These are phyloP conservation scores for Galendromus occidentalis DNA, from an alignment of 1,140 invertebrate genomes.

Conservation along the genomic window DNA sequence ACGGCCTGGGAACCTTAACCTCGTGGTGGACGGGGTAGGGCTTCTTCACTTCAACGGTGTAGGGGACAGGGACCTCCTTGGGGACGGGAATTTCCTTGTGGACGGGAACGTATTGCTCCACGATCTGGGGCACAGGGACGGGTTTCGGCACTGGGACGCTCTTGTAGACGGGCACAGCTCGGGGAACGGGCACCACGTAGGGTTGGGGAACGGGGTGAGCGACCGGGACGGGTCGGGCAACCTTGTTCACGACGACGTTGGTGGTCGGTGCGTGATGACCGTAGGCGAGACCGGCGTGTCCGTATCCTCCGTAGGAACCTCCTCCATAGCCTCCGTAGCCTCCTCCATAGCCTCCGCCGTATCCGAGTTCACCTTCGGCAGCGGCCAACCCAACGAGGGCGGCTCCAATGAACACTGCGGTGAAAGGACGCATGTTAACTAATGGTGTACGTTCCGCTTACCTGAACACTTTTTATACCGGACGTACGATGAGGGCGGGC, in stretches of 20 bases:
- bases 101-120: background rate
- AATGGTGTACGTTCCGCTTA: background rate
- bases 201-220: background rate
- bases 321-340: background rate
- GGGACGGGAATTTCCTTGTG: conserved; percentile 3
- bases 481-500: too few species aligned
- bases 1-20: background rate
- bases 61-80: background rate
- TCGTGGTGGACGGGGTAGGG: background rate
- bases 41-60: background rate
- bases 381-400: background rate
- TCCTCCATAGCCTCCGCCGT: background rate
- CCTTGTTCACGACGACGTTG: conserved; percentile 1
- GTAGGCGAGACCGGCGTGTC: background rate
- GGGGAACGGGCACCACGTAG: background rate
- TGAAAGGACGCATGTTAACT: background rate
- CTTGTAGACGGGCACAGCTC: conserved; percentile 2
- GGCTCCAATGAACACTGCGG: background rate
- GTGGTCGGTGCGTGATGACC: background rate
- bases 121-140: conserved; percentile 2
- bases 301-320: background rate
- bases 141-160: conserved; percentile 5
- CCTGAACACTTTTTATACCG: too few species aligned
- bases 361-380: background rate
- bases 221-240: conserved; percentile 1